phyloP scores from a whole-genome alignment of 2,113 vertebrate species.

The Calyptommatus sinebrachiatus region DNA sequence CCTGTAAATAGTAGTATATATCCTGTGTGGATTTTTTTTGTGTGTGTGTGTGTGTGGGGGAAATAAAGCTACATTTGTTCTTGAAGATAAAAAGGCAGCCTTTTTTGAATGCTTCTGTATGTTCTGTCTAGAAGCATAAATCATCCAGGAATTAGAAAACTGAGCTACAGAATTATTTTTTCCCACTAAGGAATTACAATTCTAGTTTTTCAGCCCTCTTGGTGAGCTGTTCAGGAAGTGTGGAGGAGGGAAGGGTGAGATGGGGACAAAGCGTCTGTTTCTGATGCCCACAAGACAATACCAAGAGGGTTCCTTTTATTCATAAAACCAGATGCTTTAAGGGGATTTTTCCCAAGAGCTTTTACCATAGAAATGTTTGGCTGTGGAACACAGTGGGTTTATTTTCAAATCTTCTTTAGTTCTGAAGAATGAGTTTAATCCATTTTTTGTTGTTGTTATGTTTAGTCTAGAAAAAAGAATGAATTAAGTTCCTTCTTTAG shows the following conservation, averaged over 20 bases:
- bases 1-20: neutral
- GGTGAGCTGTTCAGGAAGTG: neutral
- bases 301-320: conserved; percentile 9
- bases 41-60: no score
- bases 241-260: neutral
- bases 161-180: neutral
- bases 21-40: neutral
- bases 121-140: neutral
- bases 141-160: neutral
- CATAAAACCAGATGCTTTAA: conserved; percentile 14
- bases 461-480: no score
- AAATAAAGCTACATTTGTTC: neutral
- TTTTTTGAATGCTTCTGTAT: neutral
- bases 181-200: neutral
- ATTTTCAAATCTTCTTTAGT: no score
- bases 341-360: neutral
- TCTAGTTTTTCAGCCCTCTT: neutral
- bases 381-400: neutral
- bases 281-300: neutral
- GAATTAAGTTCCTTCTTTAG: no score
- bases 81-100: neutral
- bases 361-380: neutral
- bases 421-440: no score
- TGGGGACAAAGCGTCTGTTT: neutral
- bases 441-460: no score